Evolutionary conservation across 2,113 vertebrate species (phyloP).

Genomic region (Peromyscus polionotus): DNA sequence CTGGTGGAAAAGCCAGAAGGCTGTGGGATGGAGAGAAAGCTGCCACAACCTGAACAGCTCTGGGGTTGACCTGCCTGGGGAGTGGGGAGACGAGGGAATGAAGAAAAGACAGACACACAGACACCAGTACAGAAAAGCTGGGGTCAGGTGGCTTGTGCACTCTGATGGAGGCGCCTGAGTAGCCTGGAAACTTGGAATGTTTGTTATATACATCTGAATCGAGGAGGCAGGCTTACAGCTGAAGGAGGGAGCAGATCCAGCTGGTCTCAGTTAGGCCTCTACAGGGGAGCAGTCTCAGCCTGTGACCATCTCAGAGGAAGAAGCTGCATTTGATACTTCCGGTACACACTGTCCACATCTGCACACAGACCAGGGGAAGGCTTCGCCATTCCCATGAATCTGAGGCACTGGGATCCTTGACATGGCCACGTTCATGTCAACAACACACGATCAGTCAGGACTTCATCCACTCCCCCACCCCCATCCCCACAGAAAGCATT

Average conservation of each 20-base stretch:
- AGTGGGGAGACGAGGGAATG: not conserved
- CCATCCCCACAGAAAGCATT: not conserved
- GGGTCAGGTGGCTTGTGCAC: not conserved
- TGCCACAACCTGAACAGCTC: not conserved
- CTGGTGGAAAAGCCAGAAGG: not conserved
- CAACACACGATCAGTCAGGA: not conserved
- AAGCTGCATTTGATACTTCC: not conserved
- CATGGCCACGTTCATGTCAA: not conserved
- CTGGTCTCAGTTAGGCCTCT: not conserved
- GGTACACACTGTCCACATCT: not conserved
- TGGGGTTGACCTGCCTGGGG: not conserved
- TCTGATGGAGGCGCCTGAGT: not conserved
- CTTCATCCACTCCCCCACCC: not conserved
- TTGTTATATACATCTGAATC: not conserved
- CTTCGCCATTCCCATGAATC: not conserved
- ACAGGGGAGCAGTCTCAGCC: not conserved
- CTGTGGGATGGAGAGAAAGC: not conserved
- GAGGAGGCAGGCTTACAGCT: not conserved
- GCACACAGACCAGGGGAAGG: not conserved
- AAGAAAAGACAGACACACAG: not conserved
- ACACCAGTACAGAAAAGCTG: not conserved
- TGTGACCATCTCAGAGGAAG: not conserved
- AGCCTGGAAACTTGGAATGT: not conserved
- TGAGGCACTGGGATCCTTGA: not conserved
- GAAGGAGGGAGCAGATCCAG: not conserved